Percentiles rank a stretch among this genome's conserved stretches.
These are phyloP conservation scores for Pituophis catenifer DNA, from an alignment of 2,113 vertebrate genomes.

Conservation along the genomic window DNA sequence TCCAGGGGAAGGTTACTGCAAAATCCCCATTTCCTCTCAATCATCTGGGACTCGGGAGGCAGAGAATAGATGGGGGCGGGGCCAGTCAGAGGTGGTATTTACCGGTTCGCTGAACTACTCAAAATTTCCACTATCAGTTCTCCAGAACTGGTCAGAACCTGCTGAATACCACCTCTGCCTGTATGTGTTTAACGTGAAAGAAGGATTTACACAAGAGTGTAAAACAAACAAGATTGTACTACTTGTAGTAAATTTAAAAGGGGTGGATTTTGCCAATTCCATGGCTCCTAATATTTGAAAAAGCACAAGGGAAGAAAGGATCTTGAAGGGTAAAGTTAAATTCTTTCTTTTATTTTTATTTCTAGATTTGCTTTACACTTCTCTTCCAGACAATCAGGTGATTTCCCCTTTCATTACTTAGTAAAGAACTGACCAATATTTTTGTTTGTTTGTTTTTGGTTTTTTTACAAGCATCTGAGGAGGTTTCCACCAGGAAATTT, in stretches of 20 bases:
- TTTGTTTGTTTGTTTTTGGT: neutral
- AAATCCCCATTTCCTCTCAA: no score
- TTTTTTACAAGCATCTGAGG: neutral
- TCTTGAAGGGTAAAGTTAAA: neutral
- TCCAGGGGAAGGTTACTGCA: no score
- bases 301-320: neutral
- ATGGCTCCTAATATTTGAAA: neutral
- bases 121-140: no score
- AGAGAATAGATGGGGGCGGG: no score
- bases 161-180: neutral
- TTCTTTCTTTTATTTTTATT: neutral
- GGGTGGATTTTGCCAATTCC: neutral
- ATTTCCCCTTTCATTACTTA: neutral
- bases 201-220: neutral
- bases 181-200: neutral
- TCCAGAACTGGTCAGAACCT: no score
- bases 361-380: neutral
- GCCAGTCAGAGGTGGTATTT: no score
- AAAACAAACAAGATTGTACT: neutral
- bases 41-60: no score
- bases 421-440: neutral
- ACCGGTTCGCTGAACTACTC: no score
- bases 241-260: neutral
- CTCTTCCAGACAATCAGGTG: neutral
- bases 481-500: neutral